Evolutionary conservation across 2,888 invertebrate genomes (phyloP), one percentile per base, ranked within the genome.

Genomic region (Sphaerolaimus hirsutus): DNA sequence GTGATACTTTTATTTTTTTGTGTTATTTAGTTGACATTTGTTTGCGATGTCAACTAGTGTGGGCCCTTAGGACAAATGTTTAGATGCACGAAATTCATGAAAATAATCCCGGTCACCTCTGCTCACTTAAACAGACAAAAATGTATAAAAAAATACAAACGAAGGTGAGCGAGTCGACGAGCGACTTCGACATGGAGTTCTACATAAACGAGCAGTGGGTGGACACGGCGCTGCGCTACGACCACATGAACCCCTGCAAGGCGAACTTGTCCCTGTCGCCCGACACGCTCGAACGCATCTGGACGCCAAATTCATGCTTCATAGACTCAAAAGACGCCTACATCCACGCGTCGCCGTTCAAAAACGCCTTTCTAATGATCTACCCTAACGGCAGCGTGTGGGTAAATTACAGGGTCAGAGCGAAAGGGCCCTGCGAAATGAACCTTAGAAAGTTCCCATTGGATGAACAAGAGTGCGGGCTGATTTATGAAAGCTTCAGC

Each of bases 201-300:
- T 61, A 61, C 48, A 56, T 61, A 49, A 61, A 61, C 49, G 61
- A 61, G 49, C 59, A 58, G 46, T 61, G 61, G 61, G 55, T 53
- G 22, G 61, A 61, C 49, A 59, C 61, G 7, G 58, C 57, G 1
- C 48, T 61, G 25, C 52, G 54, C 14, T 61, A 58, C 49, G 55
- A 53, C 43, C 52, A 56, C 43, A 52, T 61, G 51, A 54, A 59
- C 45, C 61, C 61, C 1, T 61, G 61, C 50, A 60, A 61, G 50
- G 54, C 55, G 29, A 61, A 61, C 49, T 45, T 61, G 27, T 56
- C 58, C 10, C 58, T 61, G 46, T 61, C 60, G 49, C 55, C 55
- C 52, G 56, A 52, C 35, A 55, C 61, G 47, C 52, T 56, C 48
- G 52, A 56, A 42, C 55, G 51, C 35, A 57, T 61, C 43, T 61